Conservation (phyloP, 2,888 invertebrate species). For the Drosophila peninsularis region DNA sequence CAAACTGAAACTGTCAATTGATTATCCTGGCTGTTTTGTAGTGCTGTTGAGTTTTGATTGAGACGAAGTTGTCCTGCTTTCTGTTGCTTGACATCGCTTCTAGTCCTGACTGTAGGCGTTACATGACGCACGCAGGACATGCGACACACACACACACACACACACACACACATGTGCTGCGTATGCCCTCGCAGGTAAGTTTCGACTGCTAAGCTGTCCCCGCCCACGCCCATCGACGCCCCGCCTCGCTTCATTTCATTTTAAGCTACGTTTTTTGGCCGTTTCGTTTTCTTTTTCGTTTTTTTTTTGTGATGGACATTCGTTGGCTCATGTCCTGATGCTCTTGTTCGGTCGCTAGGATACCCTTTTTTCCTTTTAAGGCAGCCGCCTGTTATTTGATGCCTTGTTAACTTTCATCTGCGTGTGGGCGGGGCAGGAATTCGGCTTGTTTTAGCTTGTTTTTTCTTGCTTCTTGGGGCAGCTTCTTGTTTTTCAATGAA, state of each 20-base stretch:
- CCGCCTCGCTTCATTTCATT: slow-evolving; percentile 33
- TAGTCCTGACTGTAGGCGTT: slow-evolving; percentile 44
- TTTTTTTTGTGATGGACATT: slow-evolving; percentile 46
- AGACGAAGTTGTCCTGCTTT: slow-evolving; percentile 36
- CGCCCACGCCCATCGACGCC: slow-evolving; percentile 15
- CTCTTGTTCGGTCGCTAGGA: slow-evolving; percentile 65
- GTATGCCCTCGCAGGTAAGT: slow-evolving; percentile 33
- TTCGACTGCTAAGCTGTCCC: slow-evolving; percentile 42
- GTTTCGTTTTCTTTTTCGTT: slow-evolving; percentile 7
- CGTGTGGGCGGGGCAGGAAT: slow-evolving; percentile 38
- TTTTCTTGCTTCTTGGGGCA: slow-evolving; percentile 13
- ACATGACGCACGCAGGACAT: slow-evolving; percentile 47
- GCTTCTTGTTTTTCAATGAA: slow-evolving; percentile 59
- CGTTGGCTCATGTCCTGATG: slow-evolving; percentile 37
- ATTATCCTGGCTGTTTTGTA: slow-evolving; percentile 12
- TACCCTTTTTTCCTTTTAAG: slow-evolving; percentile 72
- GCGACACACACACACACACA: slow-evolving; percentile 19
- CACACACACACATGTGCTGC: slow-evolving; percentile 9
- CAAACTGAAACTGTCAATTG: not conserved
- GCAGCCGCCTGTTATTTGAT: slow-evolving; percentile 72
- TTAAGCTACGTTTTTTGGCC: slow-evolving; percentile 40
- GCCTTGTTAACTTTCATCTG: slow-evolving; percentile 78
- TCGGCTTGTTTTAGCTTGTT: slow-evolving; percentile 60
- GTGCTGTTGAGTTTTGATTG: slow-evolving; percentile 38
- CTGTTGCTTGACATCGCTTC: slow-evolving; percentile 35